These are phyloP conservation scores for Lagodon rhomboides DNA, from an alignment of 2,797 vertebrate species.

Conservation along the genomic window DNA sequence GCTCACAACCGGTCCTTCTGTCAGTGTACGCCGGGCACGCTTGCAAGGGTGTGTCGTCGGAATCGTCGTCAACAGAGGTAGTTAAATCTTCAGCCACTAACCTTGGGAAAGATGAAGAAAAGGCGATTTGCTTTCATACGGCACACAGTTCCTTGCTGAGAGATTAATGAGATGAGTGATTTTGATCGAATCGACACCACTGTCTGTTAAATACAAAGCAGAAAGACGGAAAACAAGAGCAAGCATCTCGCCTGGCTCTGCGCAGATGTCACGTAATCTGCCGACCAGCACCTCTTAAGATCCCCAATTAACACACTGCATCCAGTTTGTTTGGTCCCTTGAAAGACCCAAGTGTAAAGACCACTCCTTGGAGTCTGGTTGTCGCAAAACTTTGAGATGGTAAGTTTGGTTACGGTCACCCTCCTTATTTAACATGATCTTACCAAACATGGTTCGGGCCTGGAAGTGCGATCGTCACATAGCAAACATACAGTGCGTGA, in stretches of 20 bases:
- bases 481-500: background rate
- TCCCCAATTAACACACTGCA: no score
- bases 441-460: background rate
- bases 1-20: slow-evolving; percentile 36
- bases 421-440: background rate
- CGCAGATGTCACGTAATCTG: no score
- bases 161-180: no score
- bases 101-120: slow-evolving; percentile 27
- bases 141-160: background rate
- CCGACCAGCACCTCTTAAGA: no score
- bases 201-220: background rate
- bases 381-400: no score
- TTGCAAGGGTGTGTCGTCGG: accelerated
- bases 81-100: accelerated
- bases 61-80: accelerated
- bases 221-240: no score
- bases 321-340: no score
- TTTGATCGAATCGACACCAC: background rate
- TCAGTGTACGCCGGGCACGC: slow-evolving; percentile 9
- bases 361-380: no score
- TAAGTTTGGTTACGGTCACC: background rate
- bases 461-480: background rate
- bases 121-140: background rate
- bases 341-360: no score
- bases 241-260: no score